A percentile compares a stretch with the other conserved stretches of the same genome.
phyloP scores from a whole-genome alignment of 2,888 invertebrate species.

The Gymnoscelis rufifasciata region DNA sequence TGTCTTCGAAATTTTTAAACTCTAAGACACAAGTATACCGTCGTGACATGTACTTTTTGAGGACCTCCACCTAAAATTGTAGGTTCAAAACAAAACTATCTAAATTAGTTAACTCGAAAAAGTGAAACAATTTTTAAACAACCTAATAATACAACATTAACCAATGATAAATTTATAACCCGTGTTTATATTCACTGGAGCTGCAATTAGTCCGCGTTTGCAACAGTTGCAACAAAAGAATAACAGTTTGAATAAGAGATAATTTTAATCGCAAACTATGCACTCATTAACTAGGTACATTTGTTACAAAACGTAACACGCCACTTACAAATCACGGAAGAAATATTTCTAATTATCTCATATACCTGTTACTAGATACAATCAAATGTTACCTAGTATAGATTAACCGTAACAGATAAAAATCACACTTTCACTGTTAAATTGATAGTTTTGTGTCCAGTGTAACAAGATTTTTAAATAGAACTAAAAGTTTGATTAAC shows the following conservation, averaged over 20 bases:
- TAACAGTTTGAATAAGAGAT: background rate
- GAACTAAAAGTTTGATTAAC: conserved; percentile 36
- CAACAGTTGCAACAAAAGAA: conserved; percentile 4
- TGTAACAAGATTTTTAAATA: conserved; percentile 34
- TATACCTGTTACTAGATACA: conserved; percentile 36
- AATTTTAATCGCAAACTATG: conserved; percentile 8
- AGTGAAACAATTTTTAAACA: too few species aligned
- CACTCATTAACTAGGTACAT: conserved; percentile 7
- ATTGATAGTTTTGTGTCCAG: conserved; percentile 40
- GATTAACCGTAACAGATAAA: conserved; percentile 32
- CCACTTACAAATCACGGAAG: conserved; percentile 18
- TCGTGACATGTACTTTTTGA: too few species aligned
- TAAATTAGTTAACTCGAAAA: too few species aligned
- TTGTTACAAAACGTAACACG: conserved; percentile 12
- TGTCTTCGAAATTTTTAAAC: too few species aligned
- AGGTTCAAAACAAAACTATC: too few species aligned
- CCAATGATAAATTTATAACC: too few species aligned
- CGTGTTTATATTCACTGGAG: too few species aligned
- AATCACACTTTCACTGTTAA: conserved; percentile 50
- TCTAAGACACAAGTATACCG: too few species aligned
- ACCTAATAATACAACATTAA: too few species aligned
- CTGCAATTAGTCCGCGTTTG: too few species aligned
- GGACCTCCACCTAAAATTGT: too few species aligned
- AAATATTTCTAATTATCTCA: conserved; percentile 29
- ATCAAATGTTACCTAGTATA: conserved; percentile 22